Conservation (phyloP, 2,113 vertebrate genomes). For the Chamaea fasciata region DNA sequence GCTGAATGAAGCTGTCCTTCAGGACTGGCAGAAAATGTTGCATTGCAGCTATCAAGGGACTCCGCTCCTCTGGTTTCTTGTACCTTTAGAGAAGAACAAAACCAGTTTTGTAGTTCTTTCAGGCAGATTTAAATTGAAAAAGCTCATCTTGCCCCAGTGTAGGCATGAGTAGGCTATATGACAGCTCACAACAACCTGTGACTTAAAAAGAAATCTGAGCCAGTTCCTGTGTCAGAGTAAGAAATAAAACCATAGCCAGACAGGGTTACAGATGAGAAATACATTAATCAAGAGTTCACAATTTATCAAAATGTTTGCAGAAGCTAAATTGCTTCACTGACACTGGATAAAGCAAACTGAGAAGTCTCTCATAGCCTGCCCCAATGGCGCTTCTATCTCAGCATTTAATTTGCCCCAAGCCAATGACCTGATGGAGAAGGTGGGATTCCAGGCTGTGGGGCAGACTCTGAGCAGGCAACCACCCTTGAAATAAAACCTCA, state of each 20-base stretch:
- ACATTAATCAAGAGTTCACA: background rate
- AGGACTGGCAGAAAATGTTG: conserved; percentile 97
- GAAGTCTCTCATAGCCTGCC: background rate
- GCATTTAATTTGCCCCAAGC: background rate
- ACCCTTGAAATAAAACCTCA: background rate
- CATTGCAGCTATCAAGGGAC: conserved; percentile 95
- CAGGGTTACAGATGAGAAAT: background rate
- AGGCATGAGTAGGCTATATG: background rate
- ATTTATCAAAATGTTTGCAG: background rate
- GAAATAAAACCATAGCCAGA: background rate
- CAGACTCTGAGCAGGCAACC: background rate
- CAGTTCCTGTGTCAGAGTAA: background rate
- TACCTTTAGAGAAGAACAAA: conserved; percentile 79
- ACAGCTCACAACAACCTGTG: background rate
- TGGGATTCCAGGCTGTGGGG: background rate
- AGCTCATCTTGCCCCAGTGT: background rate
- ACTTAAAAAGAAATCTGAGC: background rate
- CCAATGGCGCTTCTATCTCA: background rate
- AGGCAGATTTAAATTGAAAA: background rate
- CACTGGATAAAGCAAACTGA: background rate
- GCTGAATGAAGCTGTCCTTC: conserved; percentile 94
- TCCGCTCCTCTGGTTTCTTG: conserved; percentile 96
- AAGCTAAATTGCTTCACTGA: background rate
- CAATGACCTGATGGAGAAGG: background rate
- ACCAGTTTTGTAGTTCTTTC: conserved; percentile 25